Percentiles rank a stretch among this genome's conserved stretches.
These are phyloP conservation scores for Halesus radiatus DNA, from an alignment of 1,140 invertebrate species.

Conservation along the genomic window DNA sequence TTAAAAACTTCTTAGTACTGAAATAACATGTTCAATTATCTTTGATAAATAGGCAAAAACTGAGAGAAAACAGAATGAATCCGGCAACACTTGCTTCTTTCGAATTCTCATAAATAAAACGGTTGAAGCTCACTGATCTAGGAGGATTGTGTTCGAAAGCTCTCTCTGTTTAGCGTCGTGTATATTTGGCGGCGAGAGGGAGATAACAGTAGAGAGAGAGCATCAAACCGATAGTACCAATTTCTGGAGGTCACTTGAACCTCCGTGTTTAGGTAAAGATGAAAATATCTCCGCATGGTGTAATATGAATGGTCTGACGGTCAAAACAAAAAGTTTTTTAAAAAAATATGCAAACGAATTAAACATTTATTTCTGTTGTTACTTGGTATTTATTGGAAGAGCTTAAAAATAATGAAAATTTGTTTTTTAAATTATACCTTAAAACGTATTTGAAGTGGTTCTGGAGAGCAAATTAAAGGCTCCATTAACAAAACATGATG, in stretches of 20 bases:
- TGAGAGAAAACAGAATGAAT: constrained; percentile 10
- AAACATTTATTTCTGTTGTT: too few relatives aligned
- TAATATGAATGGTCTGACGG: background rate
- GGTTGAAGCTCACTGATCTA: constrained; percentile 36
- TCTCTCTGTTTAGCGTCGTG: constrained; percentile 35
- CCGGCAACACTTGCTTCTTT: constrained; percentile 47
- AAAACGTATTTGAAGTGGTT: too few relatives aligned
- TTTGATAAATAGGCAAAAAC: too few relatives aligned
- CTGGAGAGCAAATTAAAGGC: too few relatives aligned
- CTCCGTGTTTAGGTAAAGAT: constrained; percentile 54
- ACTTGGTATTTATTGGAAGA: too few relatives aligned
- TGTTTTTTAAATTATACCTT: too few relatives aligned
- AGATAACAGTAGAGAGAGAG: constrained; percentile 12
- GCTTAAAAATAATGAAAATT: too few relatives aligned
- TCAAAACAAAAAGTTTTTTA: background rate
- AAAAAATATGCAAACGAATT: too few relatives aligned
- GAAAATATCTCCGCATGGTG: constrained; percentile 43
- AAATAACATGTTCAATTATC: too few relatives aligned
- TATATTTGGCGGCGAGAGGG: background rate
- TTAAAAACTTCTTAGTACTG: too few relatives aligned
- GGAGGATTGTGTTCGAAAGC: constrained; percentile 14
- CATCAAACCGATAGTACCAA: constrained; percentile 44
- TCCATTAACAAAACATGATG: too few relatives aligned
- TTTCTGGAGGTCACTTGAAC: constrained; percentile 57
- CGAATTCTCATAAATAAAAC: constrained; percentile 55